These are phyloP conservation scores for Sitta carolinensis DNA, from an alignment of 2,797 vertebrate species.

Conservation along the genomic window DNA sequence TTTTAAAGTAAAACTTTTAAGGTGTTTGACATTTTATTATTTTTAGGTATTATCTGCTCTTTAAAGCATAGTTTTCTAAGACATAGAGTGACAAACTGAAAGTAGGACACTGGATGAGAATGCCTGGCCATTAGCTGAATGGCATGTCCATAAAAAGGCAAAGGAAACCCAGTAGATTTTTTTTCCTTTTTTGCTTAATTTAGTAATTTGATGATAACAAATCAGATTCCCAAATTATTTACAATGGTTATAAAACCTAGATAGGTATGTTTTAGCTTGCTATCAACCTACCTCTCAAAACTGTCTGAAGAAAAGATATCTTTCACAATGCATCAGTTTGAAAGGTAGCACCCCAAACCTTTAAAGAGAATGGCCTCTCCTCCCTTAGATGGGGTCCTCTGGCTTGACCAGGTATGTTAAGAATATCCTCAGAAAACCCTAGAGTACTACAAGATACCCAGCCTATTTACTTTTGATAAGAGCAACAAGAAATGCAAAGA, in stretches of 20 bases:
- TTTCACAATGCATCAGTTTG: background rate
- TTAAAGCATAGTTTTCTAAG: background rate
- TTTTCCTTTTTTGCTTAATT: background rate
- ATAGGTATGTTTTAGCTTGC: background rate
- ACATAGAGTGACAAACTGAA: background rate
- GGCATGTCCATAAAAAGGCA: background rate
- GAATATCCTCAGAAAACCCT: constrained; percentile 11
- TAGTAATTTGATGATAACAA: background rate
- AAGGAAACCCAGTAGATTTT: background rate
- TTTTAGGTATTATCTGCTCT: background rate
- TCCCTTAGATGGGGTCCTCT: background rate
- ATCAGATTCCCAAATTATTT: constrained; percentile 7
- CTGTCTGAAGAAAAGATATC: background rate
- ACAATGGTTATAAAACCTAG: background rate
- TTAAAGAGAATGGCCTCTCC: background rate
- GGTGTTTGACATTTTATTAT: background rate
- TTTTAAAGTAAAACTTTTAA: background rate
- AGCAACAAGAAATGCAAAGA: constrained; percentile 54
- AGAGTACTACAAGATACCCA: background rate
- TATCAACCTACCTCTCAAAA: background rate
- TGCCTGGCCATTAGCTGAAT: background rate
- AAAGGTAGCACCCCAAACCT: background rate
- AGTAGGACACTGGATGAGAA: background rate
- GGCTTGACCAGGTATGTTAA: background rate
- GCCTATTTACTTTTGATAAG: constrained; percentile 68